These are phyloP conservation scores for Drosophila planitibia DNA, from an alignment of 2,888 invertebrate genomes.

Conservation along the genomic window DNA sequence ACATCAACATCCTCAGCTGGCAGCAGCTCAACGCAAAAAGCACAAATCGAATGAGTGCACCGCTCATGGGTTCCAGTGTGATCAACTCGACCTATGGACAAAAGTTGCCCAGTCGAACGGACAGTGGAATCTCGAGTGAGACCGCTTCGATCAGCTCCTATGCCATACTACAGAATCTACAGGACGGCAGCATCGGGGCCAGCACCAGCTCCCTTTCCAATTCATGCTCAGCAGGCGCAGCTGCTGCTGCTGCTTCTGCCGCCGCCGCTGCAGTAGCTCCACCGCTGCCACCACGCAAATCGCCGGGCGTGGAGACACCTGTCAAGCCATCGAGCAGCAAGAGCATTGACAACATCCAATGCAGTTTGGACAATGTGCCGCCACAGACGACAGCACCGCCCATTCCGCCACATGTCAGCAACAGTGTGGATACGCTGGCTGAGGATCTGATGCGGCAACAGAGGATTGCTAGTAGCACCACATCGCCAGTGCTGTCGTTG, in stretches of 20 bases:
- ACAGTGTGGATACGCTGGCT: slow-evolving; percentile 80
- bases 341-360: slow-evolving; percentile 83
- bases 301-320: slow-evolving; percentile 84
- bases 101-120: slow-evolving; percentile 70
- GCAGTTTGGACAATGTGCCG: slow-evolving; percentile 76
- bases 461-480: slow-evolving; percentile 72
- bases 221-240: slow-evolving; percentile 14
- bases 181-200: slow-evolving; percentile 54
- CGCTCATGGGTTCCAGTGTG: slow-evolving; percentile 79
- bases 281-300: slow-evolving; percentile 88
- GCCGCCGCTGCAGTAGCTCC: slow-evolving; percentile 82
- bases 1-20: slow-evolving; percentile 31
- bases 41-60: slow-evolving; percentile 85
- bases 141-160: slow-evolving; percentile 79
- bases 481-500: slow-evolving; percentile 71
- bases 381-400: slow-evolving; percentile 85
- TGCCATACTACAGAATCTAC: slow-evolving; percentile 83
- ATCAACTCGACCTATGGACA: slow-evolving; percentile 70
- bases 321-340: slow-evolving; percentile 65
- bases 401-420: slow-evolving; percentile 83
- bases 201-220: slow-evolving; percentile 22
- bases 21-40: slow-evolving; percentile 74
- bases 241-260: slow-evolving; percentile 1
- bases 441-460: slow-evolving; percentile 83
- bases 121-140: slow-evolving; percentile 68